phyloP scores from a whole-genome alignment of 2,797 vertebrate species.

The Glyptemys insculpta region DNA sequence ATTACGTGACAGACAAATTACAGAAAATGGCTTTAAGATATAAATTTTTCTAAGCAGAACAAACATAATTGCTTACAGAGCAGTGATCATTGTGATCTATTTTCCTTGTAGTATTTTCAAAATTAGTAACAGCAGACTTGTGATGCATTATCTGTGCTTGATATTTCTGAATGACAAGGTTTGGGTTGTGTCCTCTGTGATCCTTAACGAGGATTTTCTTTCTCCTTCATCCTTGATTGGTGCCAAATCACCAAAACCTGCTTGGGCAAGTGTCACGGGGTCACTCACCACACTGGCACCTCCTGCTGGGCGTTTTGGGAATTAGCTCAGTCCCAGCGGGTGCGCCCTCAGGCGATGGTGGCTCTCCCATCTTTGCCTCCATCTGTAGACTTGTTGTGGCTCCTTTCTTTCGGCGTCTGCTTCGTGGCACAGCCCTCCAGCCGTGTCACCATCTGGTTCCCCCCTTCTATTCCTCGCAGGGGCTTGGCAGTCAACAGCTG shows the following conservation, averaged over 20 bases:
- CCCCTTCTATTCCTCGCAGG: too few species aligned
- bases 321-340: too few species aligned
- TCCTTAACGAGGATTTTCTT: background rate
- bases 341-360: too few species aligned
- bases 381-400: too few species aligned
- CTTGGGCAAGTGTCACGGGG: too few species aligned
- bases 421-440: too few species aligned
- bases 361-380: too few species aligned
- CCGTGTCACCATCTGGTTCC: too few species aligned
- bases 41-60: background rate
- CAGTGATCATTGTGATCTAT: background rate
- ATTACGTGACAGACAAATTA: background rate
- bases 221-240: background rate
- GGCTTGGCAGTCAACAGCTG: too few species aligned
- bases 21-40: conserved; percentile 9
- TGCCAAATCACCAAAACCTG: fast-evolving
- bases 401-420: too few species aligned
- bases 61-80: conserved; percentile 15
- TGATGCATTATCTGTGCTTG: conserved; percentile 8
- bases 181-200: conserved; percentile 7
- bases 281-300: too few species aligned
- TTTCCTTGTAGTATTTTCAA: background rate
- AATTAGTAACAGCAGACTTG: background rate
- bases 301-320: too few species aligned
- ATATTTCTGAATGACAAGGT: conserved; percentile 27